Percentiles rank a stretch among this genome's conserved stretches.
These are phyloP conservation scores for Sanderia malayensis DNA, from an alignment of 30 jellyfish, hydroid and myxozoan genomes.

Conservation along the genomic window DNA sequence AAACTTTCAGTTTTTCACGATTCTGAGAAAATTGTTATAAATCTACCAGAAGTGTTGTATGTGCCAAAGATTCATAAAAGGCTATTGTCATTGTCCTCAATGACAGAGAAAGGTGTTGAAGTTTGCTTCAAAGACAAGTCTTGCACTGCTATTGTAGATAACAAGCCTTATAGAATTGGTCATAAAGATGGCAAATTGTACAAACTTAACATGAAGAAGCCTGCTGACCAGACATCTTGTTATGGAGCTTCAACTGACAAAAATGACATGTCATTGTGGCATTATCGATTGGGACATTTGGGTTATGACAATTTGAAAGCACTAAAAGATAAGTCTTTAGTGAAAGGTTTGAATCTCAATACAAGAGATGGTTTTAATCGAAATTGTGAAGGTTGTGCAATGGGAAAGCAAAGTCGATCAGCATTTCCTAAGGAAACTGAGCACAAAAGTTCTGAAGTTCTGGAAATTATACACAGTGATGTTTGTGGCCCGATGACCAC, in stretches of 20 bases:
- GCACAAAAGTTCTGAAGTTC: neutral
- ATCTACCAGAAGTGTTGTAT: neutral
- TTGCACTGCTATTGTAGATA: neutral
- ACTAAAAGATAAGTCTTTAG: neutral
- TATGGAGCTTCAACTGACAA: neutral
- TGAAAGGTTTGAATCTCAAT: constrained; percentile 50
- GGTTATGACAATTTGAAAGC: neutral
- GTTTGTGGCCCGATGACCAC: constrained; percentile 18
- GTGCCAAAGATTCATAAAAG: neutral
- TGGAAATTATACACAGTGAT: too few relatives aligned
- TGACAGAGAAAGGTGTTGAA: neutral
- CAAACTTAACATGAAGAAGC: neutral
- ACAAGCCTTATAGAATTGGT: neutral
- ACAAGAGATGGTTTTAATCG: neutral
- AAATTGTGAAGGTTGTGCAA: constrained; percentile 35
- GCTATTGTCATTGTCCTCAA: neutral
- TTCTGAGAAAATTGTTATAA: neutral
- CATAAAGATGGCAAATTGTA: neutral
- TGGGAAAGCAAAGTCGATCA: constrained; percentile 34
- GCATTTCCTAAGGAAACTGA: neutral
- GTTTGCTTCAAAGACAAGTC: too few relatives aligned
- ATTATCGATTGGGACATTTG: constrained; percentile 56
- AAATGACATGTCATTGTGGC: constrained; percentile 48
- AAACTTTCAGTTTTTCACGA: neutral
- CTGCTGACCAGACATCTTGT: neutral